phyloP scores from a whole-genome alignment of 2,888 invertebrate species.

The Azorinus chamasolen region DNA sequence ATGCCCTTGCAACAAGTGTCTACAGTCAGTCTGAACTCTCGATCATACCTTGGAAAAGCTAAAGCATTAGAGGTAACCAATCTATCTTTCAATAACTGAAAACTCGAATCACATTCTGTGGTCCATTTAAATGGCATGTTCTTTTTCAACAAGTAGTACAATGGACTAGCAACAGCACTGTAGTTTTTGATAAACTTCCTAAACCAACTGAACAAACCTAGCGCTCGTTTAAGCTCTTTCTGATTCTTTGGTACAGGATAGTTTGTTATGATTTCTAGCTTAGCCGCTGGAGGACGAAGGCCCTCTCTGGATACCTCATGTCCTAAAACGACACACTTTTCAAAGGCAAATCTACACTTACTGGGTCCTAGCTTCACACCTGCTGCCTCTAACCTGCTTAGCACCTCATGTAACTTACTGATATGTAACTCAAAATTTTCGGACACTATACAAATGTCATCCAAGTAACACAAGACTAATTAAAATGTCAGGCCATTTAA shows the following conservation, averaged over 20 bases:
- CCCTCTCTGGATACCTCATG: slow-evolving; percentile 41
- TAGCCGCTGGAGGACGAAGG: slow-evolving; percentile 24
- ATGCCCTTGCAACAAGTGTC: slow-evolving; percentile 56
- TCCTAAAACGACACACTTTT: slow-evolving; percentile 29
- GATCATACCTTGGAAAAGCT: slow-evolving; percentile 57
- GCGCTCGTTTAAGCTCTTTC: slow-evolving; percentile 36
- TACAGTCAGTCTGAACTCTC: slow-evolving; percentile 51
- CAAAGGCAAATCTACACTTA: slow-evolving; percentile 24
- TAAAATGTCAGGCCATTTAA: slow-evolving; percentile 39
- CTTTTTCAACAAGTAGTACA: slow-evolving; percentile 48
- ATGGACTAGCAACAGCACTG: slow-evolving; percentile 30
- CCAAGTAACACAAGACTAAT: slow-evolving; percentile 57
- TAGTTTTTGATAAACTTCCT: slow-evolving; percentile 54
- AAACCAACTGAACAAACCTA: slow-evolving; percentile 67
- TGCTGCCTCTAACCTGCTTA: slow-evolving; percentile 28
- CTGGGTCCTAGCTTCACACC: slow-evolving; percentile 51
- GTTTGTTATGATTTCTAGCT: slow-evolving; percentile 16
- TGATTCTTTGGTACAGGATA: slow-evolving; percentile 18
- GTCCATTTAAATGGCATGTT: slow-evolving; percentile 36
- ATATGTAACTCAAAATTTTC: slow-evolving; percentile 52
- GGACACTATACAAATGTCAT: slow-evolving; percentile 24
- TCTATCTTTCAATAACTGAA: slow-evolving; percentile 38
- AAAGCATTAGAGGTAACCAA: slow-evolving; percentile 47
- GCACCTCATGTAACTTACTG: slow-evolving; percentile 37
- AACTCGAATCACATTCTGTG: slow-evolving; percentile 25